Conservation (phyloP, 92 coral and sea anemone species). For the Phenganax marumi region DNA sequence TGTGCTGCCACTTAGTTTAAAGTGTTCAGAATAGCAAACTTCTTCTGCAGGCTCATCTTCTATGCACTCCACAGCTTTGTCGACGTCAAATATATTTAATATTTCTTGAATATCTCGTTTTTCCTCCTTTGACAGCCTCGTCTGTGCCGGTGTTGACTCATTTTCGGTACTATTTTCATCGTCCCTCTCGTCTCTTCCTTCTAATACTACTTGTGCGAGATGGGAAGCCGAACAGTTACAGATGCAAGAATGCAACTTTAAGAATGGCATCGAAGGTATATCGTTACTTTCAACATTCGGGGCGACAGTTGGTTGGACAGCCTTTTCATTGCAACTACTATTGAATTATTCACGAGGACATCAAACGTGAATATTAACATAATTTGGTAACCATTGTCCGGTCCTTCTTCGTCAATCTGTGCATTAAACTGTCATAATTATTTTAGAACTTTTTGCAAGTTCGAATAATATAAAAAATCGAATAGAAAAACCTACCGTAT, state of each 20-base stretch:
- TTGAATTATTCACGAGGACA: constrained; percentile 22
- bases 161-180: neutral
- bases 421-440: neutral
- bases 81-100: neutral
- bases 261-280: neutral
- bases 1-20: neutral
- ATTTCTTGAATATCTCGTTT: too few species aligned
- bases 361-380: constrained; percentile 8
- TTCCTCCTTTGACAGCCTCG: too few species aligned
- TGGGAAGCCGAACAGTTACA: constrained; percentile 1
- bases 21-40: neutral
- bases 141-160: neutral
- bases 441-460: too few species aligned
- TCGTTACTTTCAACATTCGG: neutral
- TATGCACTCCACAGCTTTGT: neutral
- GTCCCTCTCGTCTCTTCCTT: neutral
- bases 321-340: neutral
- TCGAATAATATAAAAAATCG: neutral
- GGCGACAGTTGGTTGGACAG: neutral
- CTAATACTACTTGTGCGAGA: neutral
- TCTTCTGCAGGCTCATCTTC: neutral
- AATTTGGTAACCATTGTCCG: constrained; percentile 12
- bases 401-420: neutral
- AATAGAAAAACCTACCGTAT: neutral
- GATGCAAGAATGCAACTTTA: constrained; percentile 1